Evolutionary conservation across 2,113 vertebrate species (phyloP).

Genomic region (Thalassarche chlororhynchos): DNA sequence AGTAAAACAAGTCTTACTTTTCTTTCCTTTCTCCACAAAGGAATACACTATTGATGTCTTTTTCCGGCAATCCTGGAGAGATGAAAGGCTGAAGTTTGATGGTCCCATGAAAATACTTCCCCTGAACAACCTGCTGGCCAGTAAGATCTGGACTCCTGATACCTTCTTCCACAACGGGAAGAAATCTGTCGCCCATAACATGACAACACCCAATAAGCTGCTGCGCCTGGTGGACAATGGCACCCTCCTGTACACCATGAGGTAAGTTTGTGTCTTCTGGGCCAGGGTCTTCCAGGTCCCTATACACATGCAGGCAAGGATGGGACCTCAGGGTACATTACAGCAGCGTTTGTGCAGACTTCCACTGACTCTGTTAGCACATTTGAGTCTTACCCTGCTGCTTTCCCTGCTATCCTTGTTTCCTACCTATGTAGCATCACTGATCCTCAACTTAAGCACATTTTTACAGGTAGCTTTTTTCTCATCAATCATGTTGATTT

Average conservation of each 20-base stretch:
- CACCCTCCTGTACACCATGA: slow-evolving; percentile 97
- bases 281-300: neutral
- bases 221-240: slow-evolving; percentile 94
- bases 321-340: neutral
- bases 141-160: slow-evolving; percentile 99
- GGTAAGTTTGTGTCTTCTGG: slow-evolving; percentile 72
- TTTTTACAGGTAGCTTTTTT: neutral
- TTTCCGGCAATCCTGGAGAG: slow-evolving; percentile 97
- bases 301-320: neutral
- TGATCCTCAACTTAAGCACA: neutral
- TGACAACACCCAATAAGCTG: slow-evolving; percentile 98
- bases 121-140: slow-evolving; percentile 96
- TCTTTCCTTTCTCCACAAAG: slow-evolving; percentile 68
- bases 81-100: slow-evolving; percentile 93
- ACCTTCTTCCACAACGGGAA: slow-evolving; percentile 98
- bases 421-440: neutral
- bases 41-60: slow-evolving; percentile 99
- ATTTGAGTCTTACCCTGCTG: neutral
- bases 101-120: slow-evolving; percentile 97
- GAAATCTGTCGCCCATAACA: slow-evolving; percentile 98
- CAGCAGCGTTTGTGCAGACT: neutral
- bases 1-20: neutral
- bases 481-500: neutral
- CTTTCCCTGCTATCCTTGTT: neutral
- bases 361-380: neutral